Evolutionary conservation across 2,888 invertebrate genomes (phyloP), one percentile per base, ranked within the genome.

Genomic region (Nomada hirtipes): DNA sequence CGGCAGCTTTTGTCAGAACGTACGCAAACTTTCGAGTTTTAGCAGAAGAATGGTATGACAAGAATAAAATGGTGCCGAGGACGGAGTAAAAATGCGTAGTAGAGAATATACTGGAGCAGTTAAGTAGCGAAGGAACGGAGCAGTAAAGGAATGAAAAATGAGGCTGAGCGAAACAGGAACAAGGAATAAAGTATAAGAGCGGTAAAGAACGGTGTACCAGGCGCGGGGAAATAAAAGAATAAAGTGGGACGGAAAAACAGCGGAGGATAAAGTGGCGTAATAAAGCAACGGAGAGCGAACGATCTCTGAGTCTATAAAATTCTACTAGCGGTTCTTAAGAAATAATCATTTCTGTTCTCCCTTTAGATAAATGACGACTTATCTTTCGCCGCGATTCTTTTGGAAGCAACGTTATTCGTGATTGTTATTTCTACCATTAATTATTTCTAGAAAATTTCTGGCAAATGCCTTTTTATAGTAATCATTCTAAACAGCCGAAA

Each of bases 81-180:
- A 63, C 36, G 36, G 60, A 59, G 70, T 70, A 78, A 78, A 78
- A 79, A 78, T 59, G 69, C 59, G 36, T 59, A 50, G 79, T 11
- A 23, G 65, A 65, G 79, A 79, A 79, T 79, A 79, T 78, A 79
- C 79, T 50, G 79, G 70, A 36, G 69, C 79, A 60, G 79, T 78
- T 70, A 70, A 79, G 79, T 70, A 69, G 79, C 57, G 61, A 52
- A 50, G 60, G 52, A 63, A 47, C n/a, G 61, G 69, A 29, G 50
- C 69, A 67, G 68, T 69, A 69, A 69, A 65, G 79, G 79, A 79
- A 79, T 79, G 79, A 79, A 79, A 79, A 70, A 79, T 79, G 79
- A 71, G 79, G 79, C 60, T 47, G 59, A 53, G 53, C 79, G 79
- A 78, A 78, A 79, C 79, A 79, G 79, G 79, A 79, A 78, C 70